These are phyloP conservation scores for Orussus abietinus DNA, from an alignment of 1,140 invertebrate species.

Conservation along the genomic window DNA sequence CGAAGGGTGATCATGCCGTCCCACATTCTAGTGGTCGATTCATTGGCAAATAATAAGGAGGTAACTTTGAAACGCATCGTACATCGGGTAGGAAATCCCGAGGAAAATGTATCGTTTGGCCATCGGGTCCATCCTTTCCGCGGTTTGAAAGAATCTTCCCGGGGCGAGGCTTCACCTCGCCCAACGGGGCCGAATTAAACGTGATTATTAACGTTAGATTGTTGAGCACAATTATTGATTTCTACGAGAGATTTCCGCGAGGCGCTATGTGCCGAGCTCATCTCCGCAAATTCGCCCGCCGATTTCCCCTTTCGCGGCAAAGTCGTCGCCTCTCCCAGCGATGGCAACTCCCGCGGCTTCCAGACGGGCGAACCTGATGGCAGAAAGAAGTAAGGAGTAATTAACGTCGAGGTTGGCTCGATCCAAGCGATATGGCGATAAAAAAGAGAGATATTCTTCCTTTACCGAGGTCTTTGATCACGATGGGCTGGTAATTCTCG, in stretches of 20 bases:
- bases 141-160: too few relatives aligned
- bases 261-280: slow-evolving; percentile 48
- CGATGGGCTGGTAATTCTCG: slow-evolving; percentile 79
- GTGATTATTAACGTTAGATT: slow-evolving; percentile 53
- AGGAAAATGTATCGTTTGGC: too few relatives aligned
- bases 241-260: slow-evolving; percentile 52
- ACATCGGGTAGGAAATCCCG: too few relatives aligned
- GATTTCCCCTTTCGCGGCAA: slow-evolving; percentile 54
- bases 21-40: too few relatives aligned
- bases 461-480: slow-evolving; percentile 84
- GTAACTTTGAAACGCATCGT: too few relatives aligned
- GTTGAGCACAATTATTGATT: slow-evolving; percentile 53
- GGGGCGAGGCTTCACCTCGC: too few relatives aligned
- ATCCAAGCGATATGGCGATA: too few relatives aligned
- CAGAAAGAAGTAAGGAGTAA: background rate
- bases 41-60: too few relatives aligned
- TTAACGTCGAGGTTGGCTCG: too few relatives aligned
- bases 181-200: too few relatives aligned
- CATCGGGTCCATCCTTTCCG: too few relatives aligned
- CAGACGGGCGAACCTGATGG: slow-evolving; percentile 49
- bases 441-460: slow-evolving; percentile 20
- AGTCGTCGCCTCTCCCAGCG: slow-evolving; percentile 50
- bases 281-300: slow-evolving; percentile 47
- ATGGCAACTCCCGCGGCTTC: slow-evolving; percentile 51
- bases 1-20: too few relatives aligned